These are phyloP conservation scores for Caenorhabditis sp. DNA, from an alignment of 2,888 invertebrate species.

Conservation along the genomic window DNA sequence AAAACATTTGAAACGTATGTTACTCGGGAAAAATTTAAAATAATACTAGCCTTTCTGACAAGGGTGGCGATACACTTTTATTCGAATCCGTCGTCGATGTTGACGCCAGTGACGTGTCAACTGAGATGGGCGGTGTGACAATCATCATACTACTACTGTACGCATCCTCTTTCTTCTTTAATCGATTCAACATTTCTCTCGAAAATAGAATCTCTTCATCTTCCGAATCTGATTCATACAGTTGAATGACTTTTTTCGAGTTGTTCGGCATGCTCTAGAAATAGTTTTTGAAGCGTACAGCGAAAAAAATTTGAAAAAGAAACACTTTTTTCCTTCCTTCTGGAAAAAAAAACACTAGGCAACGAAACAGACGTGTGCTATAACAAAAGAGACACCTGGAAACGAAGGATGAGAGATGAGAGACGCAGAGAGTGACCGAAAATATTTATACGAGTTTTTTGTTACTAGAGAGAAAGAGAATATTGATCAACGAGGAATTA, in stretches of 20 bases:
- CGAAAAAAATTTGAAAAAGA: background rate
- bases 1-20: too few species aligned
- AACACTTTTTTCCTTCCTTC: background rate
- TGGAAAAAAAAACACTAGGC: background rate
- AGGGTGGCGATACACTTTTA: constrained; percentile 22
- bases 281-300: background rate
- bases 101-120: constrained; percentile 8
- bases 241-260: constrained; percentile 14
- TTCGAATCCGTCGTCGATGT: constrained; percentile 25
- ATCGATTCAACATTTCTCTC: constrained; percentile 46
- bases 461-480: background rate
- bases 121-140: background rate
- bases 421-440: background rate
- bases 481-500: background rate
- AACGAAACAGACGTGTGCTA: background rate
- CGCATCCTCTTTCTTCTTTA: constrained; percentile 21
- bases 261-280: constrained; percentile 21
- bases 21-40: too few species aligned
- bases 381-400: background rate
- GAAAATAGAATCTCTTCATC: constrained; percentile 52
- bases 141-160: constrained; percentile 8
- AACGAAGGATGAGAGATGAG: background rate
- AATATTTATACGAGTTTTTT: background rate
- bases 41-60: constrained; percentile 25
- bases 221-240: constrained; percentile 36